Evolutionary conservation across 2,888 invertebrate species (phyloP), one percentile per base, ranked within the genome.

Genomic region (Digitonthophagus gazella): DNA sequence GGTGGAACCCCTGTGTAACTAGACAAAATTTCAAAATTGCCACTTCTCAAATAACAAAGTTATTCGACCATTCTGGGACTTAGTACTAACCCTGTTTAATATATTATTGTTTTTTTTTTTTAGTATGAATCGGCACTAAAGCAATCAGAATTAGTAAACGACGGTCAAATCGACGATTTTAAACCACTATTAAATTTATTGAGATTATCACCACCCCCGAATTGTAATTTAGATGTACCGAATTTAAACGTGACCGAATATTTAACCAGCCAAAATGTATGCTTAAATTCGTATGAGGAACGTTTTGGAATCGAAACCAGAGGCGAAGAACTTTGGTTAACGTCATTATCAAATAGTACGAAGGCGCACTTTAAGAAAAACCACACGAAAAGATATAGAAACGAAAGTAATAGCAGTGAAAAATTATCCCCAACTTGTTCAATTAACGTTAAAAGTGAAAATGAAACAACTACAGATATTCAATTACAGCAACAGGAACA

Each of bases 211-310:
- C 85, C 90, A 75, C 80, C 89, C 77, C 85, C 89, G 0, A 88
- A 86, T 15, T 86, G 88, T 1, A 84, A 87, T 74, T 88, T 93
- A 65, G 89, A 91, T 75, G 80, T 93, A 19, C 93, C 93, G 0
- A 86, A 89, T 57, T 86, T 93, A 15, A 90, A 90, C 76, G 86
- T 93, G 63, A 91, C 90, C 56, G 93, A 93, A 78, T 91, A 90
- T 78, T 84, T 93, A 54, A 92, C 93, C 69, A 91, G 90, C 76
- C 89, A 91, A 76, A 92, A 90, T 76, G 90, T 94, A 15, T 92
- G 92, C 79, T 87, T 94, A 74, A 88, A 89, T 66, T 90, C 92
- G 0, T 93, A 93, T 75, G 89, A 93, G 74, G 90, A 91, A 78
- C 85, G 93, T 54, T 85, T 91, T 77, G 89, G 90, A 2, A 81